These are phyloP conservation scores for Pterois miles DNA, from an alignment of 2,797 vertebrate genomes.

Conservation along the genomic window DNA sequence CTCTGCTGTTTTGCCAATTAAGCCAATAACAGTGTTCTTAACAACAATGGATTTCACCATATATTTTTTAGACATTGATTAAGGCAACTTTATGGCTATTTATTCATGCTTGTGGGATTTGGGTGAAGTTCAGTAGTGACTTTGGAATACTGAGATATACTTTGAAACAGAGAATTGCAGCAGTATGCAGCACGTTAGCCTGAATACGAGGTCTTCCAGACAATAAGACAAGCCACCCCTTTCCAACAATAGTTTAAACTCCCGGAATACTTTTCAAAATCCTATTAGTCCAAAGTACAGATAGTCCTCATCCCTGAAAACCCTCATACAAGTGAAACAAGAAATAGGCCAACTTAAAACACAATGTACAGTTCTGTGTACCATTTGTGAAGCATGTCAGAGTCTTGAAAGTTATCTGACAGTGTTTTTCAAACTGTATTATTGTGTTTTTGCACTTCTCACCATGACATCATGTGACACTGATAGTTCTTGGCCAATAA, in stretches of 20 bases:
- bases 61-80: not conserved
- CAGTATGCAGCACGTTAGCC: not conserved
- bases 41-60: not conserved
- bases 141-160: not conserved
- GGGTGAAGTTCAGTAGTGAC: not conserved
- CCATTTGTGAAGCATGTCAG: too few species aligned
- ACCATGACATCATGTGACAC: too few species aligned
- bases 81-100: not conserved
- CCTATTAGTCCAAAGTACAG: not conserved
- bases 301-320: not conserved
- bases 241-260: not conserved
- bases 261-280: not conserved
- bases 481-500: too few species aligned
- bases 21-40: not conserved
- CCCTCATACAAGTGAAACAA: not conserved
- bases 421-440: too few species aligned
- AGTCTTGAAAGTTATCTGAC: not conserved
- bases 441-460: too few species aligned
- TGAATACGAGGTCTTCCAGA: not conserved
- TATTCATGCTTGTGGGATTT: not conserved
- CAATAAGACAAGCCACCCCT: not conserved
- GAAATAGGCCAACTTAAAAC: not conserved
- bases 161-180: not conserved
- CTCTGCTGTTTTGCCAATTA: slow-evolving; percentile 2
- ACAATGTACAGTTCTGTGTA: not conserved